Base-by-base conservation (phyloP, 1,140 invertebrate genomes). In the Hyphantria cunea region DNA sequence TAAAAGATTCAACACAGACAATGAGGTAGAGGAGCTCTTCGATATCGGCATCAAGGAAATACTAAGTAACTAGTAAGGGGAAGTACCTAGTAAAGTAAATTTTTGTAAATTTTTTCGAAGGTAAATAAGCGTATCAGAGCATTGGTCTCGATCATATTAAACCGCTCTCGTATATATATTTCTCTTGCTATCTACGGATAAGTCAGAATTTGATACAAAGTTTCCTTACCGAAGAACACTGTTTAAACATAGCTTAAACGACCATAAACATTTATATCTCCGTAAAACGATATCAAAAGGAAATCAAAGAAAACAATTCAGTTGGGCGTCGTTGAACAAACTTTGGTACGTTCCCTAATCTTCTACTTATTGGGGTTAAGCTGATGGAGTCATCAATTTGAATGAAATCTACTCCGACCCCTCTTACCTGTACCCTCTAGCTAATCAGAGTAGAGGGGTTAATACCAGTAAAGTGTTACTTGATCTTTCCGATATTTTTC, bases 341-440 rank as follows among this genome's bases (percentile, higher is more conserved):
- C 74, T 78, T 66, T 49, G 51, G 47, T 61, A 58, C 51, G 54
- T 50, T 58, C 66, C 69, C 69, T 77, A 79, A 77, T 77, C 72
- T 61, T 54, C 50, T 74, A 73, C 74, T 78, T 77, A 77, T 74
- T 72, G 70, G 76, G 80, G 80, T 80, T 77, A 76, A 80, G 74
- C 72, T 78, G 73, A 83, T 81, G 74, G 74, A 81, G 78, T 75
- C 73, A 71, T 80, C 80, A 74, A 75, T 81, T 81, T 75, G 72
- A 83, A 83, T 81, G 71, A 72, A 79, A 79, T 73, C 68, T 64
- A 64, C 66, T 76, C 70, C 49, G 58, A 32, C 44, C 45, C 47
- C 48, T 13, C 25, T 32, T 50, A 31, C 54, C 48, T 48, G 44
- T 61, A 61, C 68, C 72, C 66, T 64, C 53, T 12, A 48, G 62